phyloP scores from a whole-genome alignment of 2,888 invertebrate species.

The Platycnemis pennipes region DNA sequence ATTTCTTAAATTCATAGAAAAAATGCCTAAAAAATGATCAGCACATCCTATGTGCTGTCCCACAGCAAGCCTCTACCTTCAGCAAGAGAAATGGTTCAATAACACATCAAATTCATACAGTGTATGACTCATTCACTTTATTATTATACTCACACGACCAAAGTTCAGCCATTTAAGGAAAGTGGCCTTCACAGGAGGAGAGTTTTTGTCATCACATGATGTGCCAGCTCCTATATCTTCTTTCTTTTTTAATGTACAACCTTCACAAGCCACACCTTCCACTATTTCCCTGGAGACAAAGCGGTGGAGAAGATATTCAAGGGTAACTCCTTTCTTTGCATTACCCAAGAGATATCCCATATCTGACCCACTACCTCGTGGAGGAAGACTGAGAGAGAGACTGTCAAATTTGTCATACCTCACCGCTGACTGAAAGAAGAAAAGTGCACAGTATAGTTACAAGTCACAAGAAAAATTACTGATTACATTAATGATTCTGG shows the following conservation, averaged over 20 bases:
- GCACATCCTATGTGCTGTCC: too few relatives aligned
- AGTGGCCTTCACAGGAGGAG: constrained; percentile 79
- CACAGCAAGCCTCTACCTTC: too few relatives aligned
- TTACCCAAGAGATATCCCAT: constrained; percentile 77
- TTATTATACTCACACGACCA: constrained; percentile 83
- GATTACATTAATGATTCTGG: too few relatives aligned
- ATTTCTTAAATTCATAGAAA: too few relatives aligned
- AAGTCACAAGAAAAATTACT: too few relatives aligned
- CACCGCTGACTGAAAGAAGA: constrained; percentile 85
- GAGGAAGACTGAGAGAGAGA: constrained; percentile 89
- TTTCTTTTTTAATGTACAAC: constrained; percentile 80
- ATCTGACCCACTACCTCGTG: constrained; percentile 82
- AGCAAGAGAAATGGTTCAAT: neutral
- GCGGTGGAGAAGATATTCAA: constrained; percentile 88
- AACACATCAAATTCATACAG: neutral
- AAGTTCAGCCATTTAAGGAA: constrained; percentile 88
- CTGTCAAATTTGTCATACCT: constrained; percentile 96
- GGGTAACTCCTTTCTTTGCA: constrained; percentile 69
- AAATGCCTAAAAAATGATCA: too few relatives aligned
- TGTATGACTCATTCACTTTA: neutral
- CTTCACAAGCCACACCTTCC: constrained; percentile 90
- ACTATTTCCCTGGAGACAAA: constrained; percentile 94
- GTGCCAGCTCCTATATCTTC: constrained; percentile 77
- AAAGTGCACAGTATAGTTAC: too few relatives aligned
- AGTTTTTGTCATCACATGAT: neutral